These are phyloP conservation scores for Carollia perspicillata DNA, from an alignment of 2,113 vertebrate genomes.

Conservation along the genomic window DNA sequence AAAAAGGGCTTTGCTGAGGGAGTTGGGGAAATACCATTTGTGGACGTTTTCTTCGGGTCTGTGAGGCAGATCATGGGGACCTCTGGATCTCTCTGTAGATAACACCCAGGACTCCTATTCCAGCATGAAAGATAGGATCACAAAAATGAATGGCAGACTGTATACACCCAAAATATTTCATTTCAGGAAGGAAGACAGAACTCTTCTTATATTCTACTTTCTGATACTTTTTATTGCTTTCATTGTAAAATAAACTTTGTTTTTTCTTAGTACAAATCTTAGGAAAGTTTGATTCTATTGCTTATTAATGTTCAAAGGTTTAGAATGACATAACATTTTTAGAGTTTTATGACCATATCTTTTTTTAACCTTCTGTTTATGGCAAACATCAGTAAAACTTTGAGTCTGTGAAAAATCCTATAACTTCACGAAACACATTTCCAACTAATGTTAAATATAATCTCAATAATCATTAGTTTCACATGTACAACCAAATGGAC, in stretches of 20 bases:
- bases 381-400: background rate
- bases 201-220: background rate
- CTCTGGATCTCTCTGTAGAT: background rate
- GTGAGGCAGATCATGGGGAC: background rate
- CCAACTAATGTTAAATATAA: background rate
- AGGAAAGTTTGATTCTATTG: background rate
- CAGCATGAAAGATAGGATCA: too few species aligned
- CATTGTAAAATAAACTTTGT: background rate
- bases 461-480: background rate
- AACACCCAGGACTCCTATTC: background rate
- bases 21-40: rapidly evolving
- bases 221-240: background rate
- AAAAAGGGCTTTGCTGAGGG: background rate
- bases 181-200: background rate
- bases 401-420: background rate
- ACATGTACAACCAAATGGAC: background rate
- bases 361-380: background rate
- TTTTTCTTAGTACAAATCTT: background rate
- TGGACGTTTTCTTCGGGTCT: rapidly evolving
- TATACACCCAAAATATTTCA: background rate
- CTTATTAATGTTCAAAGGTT: background rate
- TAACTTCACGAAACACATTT: background rate
- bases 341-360: background rate
- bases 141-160: background rate
- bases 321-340: background rate